Conservation (phyloP, 2,888 invertebrate genomes). For the Nephrotoma flavescens region DNA sequence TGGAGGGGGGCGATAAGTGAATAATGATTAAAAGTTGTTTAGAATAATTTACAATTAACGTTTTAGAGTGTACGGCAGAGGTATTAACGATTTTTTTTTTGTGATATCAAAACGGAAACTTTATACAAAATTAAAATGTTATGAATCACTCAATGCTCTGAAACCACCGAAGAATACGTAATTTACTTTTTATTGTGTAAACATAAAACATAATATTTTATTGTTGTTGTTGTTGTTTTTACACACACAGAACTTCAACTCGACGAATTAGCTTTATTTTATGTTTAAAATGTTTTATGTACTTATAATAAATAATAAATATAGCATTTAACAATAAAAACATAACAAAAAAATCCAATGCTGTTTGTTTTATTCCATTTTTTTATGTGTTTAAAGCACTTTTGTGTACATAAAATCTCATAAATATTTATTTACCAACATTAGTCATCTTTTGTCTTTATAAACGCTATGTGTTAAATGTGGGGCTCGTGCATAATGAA, state of each 20-base stretch:
- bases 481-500: not conserved
- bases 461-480: not conserved
- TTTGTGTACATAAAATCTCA: not conserved
- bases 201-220: not conserved
- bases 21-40: not conserved
- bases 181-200: not conserved
- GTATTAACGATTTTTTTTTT: not conserved
- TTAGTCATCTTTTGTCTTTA: not conserved
- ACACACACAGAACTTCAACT: not conserved
- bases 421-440: not conserved
- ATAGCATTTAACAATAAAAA: not conserved
- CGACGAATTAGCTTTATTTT: not conserved
- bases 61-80: not conserved
- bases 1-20: not conserved
- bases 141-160: not conserved
- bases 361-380: not conserved
- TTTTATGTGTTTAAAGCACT: not conserved
- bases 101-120: not conserved
- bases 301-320: not conserved
- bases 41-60: not conserved
- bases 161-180: not conserved
- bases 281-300: not conserved
- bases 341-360: not conserved
- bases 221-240: not conserved
- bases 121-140: not conserved